Evolutionary conservation across 1,140 invertebrate genomes (phyloP), one percentile per base, ranked within the genome.

Genomic region (Aphaenogaster rudis): DNA sequence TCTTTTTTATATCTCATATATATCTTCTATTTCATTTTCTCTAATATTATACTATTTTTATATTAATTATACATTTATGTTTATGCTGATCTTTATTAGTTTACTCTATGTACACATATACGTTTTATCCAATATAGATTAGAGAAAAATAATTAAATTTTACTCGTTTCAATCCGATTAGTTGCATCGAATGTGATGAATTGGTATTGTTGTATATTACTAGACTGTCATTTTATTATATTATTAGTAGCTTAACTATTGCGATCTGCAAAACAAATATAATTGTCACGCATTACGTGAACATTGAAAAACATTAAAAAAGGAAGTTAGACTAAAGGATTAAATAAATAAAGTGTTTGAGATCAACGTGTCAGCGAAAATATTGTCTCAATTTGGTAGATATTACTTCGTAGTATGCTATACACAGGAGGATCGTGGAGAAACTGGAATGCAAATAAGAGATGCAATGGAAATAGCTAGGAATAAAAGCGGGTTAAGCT

Each of bases 391-490:
- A 67, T 57, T 45, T 81, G 11, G n/a, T 71, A 54, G 15, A 71
- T 57, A 71, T 71, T 67, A 80, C 15, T 21, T 69, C 13, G 52
- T n/a, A 13, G 6, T 66, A 48, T 64, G 42, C 13, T 28, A 9
- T 48, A 64, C 13, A 7, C 0, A 21, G 8, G 9, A 69, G 13
- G 36, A 81, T 82, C 42, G 17, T 61, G 69, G 28, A 28, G n/a
- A 76, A 84, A 84, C n/a, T 59, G 50, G 39, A 72, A 82, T 82
- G 13, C 66, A 69, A 54, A 84, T 63, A 74, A 50, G 33, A 61
- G n/a, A 61, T 39, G 54, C 67, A 61, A 48, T 48, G 28, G 28
- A 82, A 74, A 59, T 61, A 48, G 50, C 36, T n/a, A 72, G 54
- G 17, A 81, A 52, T 59, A 82, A 72, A 84, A 84, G 80, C 66